Evolutionary conservation across 2,113 vertebrate genomes (phyloP), one percentile per base, ranked within the genome.

Genomic region (Malurus melanocephalus): DNA sequence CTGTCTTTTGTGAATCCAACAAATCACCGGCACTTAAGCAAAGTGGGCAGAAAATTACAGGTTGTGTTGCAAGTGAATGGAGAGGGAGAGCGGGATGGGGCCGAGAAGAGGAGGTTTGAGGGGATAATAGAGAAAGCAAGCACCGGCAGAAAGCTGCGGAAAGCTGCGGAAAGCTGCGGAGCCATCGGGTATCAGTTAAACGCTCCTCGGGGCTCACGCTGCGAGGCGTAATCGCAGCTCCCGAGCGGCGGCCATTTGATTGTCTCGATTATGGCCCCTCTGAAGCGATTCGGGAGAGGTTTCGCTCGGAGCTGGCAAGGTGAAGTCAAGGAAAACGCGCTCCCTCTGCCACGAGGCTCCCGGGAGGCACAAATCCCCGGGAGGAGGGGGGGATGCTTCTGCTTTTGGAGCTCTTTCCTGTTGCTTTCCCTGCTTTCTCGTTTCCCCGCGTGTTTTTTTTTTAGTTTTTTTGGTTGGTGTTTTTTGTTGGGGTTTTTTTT

Each of bases 11-110:
- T 96, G 93, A 94, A 92, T 95, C 74, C 94, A 93, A 86, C 89
- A 96, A 97, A 96, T 96, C 89, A 65, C 94, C 85, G 46, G 89
- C 95, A 96, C 94, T 97, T 97, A 95, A 94, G 92, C 88, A 89
- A 96, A 96, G 94, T 95, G 93, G 90, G 90, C 83, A 94, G 94
- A 94, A 96, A 97, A 97, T 96, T 96, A 82, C 88, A 90, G 95
- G 96, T 95, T 97, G 91, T 93, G 75, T 96, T 77, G 90, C 94
- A 92, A 93, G 92, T 78, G 95, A 93, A 88, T 90, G 87, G 92
- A 94, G 94, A 88, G 84, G 87, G 87, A 94, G 90, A 94, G 90
- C 89, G 81, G 35, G 48, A 93, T 88, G 92, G 80, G 92, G 83
- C 92, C 65, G 82, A 90, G 90, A 90, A 85, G 40, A 74, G 84